Conservation (phyloP, 2,797 vertebrate genomes). For the Phoeniculus purpureus region DNA sequence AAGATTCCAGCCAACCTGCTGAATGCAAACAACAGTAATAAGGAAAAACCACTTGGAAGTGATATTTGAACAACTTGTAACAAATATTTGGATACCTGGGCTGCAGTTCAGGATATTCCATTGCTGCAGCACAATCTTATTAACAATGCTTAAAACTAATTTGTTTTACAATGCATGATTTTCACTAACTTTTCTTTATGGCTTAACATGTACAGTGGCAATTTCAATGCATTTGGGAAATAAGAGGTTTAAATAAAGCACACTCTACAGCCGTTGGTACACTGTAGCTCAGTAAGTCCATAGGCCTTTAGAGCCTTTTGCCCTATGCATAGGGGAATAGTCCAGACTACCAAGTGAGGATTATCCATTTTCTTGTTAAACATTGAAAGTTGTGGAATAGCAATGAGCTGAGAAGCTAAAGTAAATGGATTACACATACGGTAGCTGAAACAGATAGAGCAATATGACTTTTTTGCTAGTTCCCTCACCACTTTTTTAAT, state of each 20-base stretch:
- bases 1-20: slow-evolving; percentile 90
- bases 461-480: slow-evolving; percentile 72
- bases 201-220: slow-evolving; percentile 81
- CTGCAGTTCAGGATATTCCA: slow-evolving; percentile 74
- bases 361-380: slow-evolving; percentile 60
- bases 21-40: slow-evolving; percentile 98
- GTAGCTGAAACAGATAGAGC: slow-evolving; percentile 68
- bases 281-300: slow-evolving; percentile 66
- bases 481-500: slow-evolving; percentile 38
- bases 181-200: slow-evolving; percentile 73
- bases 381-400: slow-evolving; percentile 55
- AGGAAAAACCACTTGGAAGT: slow-evolving; percentile 78
- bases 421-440: slow-evolving; percentile 64
- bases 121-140: slow-evolving; percentile 79
- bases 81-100: slow-evolving; percentile 72
- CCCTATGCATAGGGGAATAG: slow-evolving; percentile 60
- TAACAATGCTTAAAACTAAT: slow-evolving; percentile 80
- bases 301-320: slow-evolving; percentile 62
- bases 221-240: slow-evolving; percentile 75
- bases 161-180: slow-evolving; percentile 89
- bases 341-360: slow-evolving; percentile 50
- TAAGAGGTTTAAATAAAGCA: slow-evolving; percentile 72
- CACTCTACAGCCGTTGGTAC: slow-evolving; percentile 74
- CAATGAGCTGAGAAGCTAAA: slow-evolving; percentile 47
- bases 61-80: slow-evolving; percentile 74